Percentiles rank a stretch among this genome's conserved stretches.
Conservation (phyloP, 2,797 vertebrate genomes). For the Fistularia commersonii region DNA sequence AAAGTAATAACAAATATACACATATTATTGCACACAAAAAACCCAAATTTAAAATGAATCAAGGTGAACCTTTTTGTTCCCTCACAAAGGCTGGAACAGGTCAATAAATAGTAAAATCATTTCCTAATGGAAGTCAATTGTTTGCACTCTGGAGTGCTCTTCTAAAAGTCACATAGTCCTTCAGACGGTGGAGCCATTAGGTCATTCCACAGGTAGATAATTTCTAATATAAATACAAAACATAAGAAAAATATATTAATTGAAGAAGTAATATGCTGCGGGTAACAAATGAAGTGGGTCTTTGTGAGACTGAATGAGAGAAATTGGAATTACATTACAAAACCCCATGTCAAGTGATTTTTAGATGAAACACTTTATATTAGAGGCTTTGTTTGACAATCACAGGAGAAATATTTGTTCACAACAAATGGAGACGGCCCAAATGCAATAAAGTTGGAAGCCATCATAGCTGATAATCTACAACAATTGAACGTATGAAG, state of each 20-base stretch:
- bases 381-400: not conserved
- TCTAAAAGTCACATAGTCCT: constrained; percentile 33
- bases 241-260: too few relatives aligned
- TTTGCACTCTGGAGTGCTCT: constrained; percentile 24
- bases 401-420: constrained; percentile 12
- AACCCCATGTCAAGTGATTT: constrained; percentile 19
- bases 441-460: constrained; percentile 15
- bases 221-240: constrained; percentile 17
- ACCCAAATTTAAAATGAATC: not conserved
- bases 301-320: too few relatives aligned
- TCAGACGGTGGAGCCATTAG: constrained; percentile 25
- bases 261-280: constrained; percentile 13
- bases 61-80: constrained; percentile 9
- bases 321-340: constrained; percentile 1
- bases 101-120: constrained; percentile 28
- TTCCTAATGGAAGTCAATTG: constrained; percentile 28
- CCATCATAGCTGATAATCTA: constrained; percentile 6
- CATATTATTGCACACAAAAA: constrained; percentile 15
- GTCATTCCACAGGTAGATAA: constrained; percentile 25
- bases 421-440: constrained; percentile 4
- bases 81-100: constrained; percentile 16
- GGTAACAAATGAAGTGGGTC: not conserved
- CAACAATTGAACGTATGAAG: constrained; percentile 3
- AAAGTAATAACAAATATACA: not conserved
- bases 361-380: constrained; percentile 10